Evolutionary conservation across 2,113 vertebrate species (phyloP), one percentile per base, ranked within the genome.

Genomic region (Mola mola): DNA sequence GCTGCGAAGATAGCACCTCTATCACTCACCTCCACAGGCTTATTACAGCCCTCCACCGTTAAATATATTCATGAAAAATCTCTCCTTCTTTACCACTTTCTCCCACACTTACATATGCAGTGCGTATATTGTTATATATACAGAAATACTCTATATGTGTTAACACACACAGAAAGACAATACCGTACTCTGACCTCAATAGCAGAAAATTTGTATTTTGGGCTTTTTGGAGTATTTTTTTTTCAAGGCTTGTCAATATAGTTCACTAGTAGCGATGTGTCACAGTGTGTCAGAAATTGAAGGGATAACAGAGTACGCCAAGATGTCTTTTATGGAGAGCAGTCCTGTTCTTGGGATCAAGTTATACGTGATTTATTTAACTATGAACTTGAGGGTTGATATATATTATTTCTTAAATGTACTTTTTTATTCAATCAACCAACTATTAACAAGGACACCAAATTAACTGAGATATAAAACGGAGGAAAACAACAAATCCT

Each of bases 51-150:
- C 65, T 73, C 57, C 61, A 49, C 69, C 58, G 62, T 83, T 85
- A 87, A 90, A 87, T 78, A 86, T 88, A 91, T 90, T 90, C 87
- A 88, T 89, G 90, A 86, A 86, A 88, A 76, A 66, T 62, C 70
- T 61, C 53, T 65, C 28, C 48, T 56, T 46, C 59, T 63, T 51
- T 26, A 24, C 66, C 28, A 16, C 38, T 63, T 69, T 73, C 22
- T 51, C 44, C 17, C 44, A 46, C 25, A 33, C 68, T n/a, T n/a
- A 19, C 36, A 53, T 33, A 56, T 60, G 50, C 17, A 60, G 8
- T 36, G 33, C 2, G 57, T 2, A 47, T 8, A 49, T 3, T 51
- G 6, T 55, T n/a, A 26, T 37, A 55, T 70, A 57, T 41, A 60
- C n/a, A 43, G 28, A 61, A 8, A 46, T 34, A 72, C 42, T 19